Evolutionary conservation across 1,140 invertebrate genomes (phyloP), one percentile per base, ranked within the genome.

Genomic region (Meloidogyne floridensis): DNA sequence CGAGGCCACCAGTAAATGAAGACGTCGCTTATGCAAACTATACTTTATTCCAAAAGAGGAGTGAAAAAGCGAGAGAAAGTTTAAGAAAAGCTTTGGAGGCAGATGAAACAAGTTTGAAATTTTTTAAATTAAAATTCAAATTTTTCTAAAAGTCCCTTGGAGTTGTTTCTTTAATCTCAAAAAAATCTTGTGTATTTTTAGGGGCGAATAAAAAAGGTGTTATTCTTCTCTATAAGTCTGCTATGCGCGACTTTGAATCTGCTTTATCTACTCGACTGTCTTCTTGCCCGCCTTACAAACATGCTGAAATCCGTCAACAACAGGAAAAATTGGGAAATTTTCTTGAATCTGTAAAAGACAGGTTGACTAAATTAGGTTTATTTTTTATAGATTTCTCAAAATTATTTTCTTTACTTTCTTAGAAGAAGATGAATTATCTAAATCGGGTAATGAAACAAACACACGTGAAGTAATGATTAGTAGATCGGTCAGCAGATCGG

Each of bases 1-100:
- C 47, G 65, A 72, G n/a, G 1, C 77, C 7, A 2, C 77, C 77
- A 9, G 65, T n/a, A 72, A 79, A 54, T 32, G 65, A 54, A 3
- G 80, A 81, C 10, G 75, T 81, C 3, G 76, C 80, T 9, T 70
- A 81, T 70, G 20, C 80, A 7, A 81, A 81, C 15, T 81, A 81
- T 43, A 13, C n/a, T 10, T 43, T 70, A 53, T 81, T 81, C n/a
- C 18, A 51, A 13, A 5, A 42, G 7, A 18, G 54, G 15, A 65
- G 42, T 32, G 43, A 11, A 5, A 43, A 53, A 71, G 80, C 77
- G 5, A 47, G 59, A 8, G 56, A 81, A 72, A 71, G 75, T 65
- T 69, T 81, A 7, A 15, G 13, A 11, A 77, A 81, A 13, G 80
- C 80, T 11, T 56, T 81, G 20, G 75, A 75, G n/a, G 80, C 80